Base-by-base conservation (phyloP, 2,797 vertebrate species). In the Gymnothorax reevesii region DNA sequence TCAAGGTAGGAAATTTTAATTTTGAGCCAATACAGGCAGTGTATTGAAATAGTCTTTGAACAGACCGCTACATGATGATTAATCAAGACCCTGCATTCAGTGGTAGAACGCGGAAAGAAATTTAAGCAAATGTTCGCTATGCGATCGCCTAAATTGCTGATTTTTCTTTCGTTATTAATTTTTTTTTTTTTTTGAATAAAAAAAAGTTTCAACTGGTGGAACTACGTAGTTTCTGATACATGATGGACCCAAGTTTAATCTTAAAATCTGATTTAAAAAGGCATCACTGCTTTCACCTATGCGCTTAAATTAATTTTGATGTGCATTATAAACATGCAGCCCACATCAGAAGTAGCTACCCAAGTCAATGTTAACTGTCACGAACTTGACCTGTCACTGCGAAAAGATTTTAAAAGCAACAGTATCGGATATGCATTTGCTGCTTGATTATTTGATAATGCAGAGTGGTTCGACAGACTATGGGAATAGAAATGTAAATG, bases 1-100 rank as follows among this genome's bases (percentile, higher is more conserved):
- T 55, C 49, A 80, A 80, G 77, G 77, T 80, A 80, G 52, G 77
- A 80, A 55, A 55, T 54, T 80, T 25, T 52, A 55, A 22, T 80
- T 55, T 69, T 22, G n/a, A 9, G 60, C 64, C 25, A 69, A 5
- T 62, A 15, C 73, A 6, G 20, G n/a, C 5, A 64, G 62, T 73
- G 25, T 73, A 27, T 8, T 64, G 13, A 20, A 66, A 27, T 25
- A 25, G n/a, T 69, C 66, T 4, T 20, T 20, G 7, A 66, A 66
- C n/a, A 25, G 33, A 42, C 33, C 33, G 33, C 17, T 17, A n/a
- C n/a, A n/a, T 66, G 20, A 66, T 66, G 25, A 25, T 71, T 71
- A 25, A 71, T n/a, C 9, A 10, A 25, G 69, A 27, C 69, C 9
- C n/a, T 71, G 25, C 33, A 71, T 66, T 66, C 17, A 20, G 62